Evolutionary conservation across 2,888 invertebrate genomes (phyloP).

Genomic region (Chesias legatella): DNA sequence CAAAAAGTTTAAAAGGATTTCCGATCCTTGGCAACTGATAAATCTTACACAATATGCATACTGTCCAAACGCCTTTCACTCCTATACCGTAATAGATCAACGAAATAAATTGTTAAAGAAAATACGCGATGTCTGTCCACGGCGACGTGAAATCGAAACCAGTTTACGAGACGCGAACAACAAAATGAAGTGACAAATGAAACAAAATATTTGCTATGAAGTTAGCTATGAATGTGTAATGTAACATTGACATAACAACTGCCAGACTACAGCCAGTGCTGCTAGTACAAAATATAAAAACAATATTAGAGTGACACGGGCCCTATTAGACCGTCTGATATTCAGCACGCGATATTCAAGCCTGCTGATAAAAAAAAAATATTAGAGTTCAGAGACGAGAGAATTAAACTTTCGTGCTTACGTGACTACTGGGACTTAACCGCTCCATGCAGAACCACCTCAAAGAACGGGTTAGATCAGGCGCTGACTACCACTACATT

Average conservation of each 20-base stretch:
- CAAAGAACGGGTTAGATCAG: too few relatives aligned
- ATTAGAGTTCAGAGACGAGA: too few relatives aligned
- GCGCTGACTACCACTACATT: too few relatives aligned
- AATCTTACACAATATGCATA: constrained; percentile 61
- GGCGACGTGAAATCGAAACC: constrained; percentile 52
- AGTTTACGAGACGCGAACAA: constrained; percentile 35
- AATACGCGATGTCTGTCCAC: constrained; percentile 44
- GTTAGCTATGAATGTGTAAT: constrained; percentile 27
- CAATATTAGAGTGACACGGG: too few relatives aligned
- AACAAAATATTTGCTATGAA: constrained; percentile 48
- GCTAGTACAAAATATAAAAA: constrained; percentile 1
- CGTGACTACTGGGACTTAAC: too few relatives aligned
- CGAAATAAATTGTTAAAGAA: constrained; percentile 42
- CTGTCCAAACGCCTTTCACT: constrained; percentile 57
- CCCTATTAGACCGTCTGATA: too few relatives aligned
- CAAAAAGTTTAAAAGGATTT: constrained; percentile 48
- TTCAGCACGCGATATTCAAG: too few relatives aligned
- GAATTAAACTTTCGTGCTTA: too few relatives aligned
- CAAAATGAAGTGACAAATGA: constrained; percentile 38
- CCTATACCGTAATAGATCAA: constrained; percentile 43
- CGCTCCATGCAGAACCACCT: too few relatives aligned
- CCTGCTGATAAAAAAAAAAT: too few relatives aligned
- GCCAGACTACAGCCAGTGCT: constrained; percentile 5
- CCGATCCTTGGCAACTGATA: constrained; percentile 41
- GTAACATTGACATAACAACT: constrained; percentile 7